phyloP scores from a whole-genome alignment of 2,888 invertebrate genomes.

The Dastarcus helophoroides region DNA sequence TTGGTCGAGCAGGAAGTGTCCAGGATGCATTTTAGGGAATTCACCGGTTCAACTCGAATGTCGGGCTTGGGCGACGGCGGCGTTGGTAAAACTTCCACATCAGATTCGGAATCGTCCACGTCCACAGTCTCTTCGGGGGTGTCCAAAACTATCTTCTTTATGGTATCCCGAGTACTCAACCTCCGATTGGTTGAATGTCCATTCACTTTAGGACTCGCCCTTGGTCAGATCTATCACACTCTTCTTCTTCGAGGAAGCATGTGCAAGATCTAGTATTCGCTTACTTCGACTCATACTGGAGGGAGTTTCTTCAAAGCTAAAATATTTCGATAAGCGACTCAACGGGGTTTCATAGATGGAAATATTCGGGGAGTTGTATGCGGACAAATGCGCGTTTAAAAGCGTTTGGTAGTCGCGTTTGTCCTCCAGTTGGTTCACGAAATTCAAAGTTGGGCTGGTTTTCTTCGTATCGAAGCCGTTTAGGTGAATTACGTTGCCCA shows the following conservation, averaged over 20 bases:
- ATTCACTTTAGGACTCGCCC: constrained; percentile 3
- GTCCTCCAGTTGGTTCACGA: constrained; percentile 8
- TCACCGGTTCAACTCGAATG: constrained; percentile 34
- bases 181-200: constrained; percentile 9
- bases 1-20: constrained; percentile 41
- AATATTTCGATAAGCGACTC: constrained; percentile 8
- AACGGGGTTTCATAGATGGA: constrained; percentile 9
- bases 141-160: constrained; percentile 26
- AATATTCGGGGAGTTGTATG: constrained; percentile 4
- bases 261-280: constrained; percentile 17
- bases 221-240: constrained; percentile 8
- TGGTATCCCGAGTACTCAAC: constrained; percentile 25
- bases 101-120: constrained; percentile 33
- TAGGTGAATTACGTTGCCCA: no score
- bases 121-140: constrained; percentile 26
- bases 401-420: constrained; percentile 8
- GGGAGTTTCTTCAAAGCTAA: no score
- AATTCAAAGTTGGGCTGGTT: constrained; percentile 6
- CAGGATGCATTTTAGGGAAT: constrained; percentile 47
- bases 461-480: constrained; percentile 27
- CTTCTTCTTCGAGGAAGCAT: constrained; percentile 9
- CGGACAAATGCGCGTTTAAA: constrained; percentile 7
- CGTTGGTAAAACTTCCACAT: constrained; percentile 27
- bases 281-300: constrained; percentile 8
- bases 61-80: constrained; percentile 34